phyloP scores from a whole-genome alignment of 2,113 vertebrate species.

The Sisor rabdophorus region DNA sequence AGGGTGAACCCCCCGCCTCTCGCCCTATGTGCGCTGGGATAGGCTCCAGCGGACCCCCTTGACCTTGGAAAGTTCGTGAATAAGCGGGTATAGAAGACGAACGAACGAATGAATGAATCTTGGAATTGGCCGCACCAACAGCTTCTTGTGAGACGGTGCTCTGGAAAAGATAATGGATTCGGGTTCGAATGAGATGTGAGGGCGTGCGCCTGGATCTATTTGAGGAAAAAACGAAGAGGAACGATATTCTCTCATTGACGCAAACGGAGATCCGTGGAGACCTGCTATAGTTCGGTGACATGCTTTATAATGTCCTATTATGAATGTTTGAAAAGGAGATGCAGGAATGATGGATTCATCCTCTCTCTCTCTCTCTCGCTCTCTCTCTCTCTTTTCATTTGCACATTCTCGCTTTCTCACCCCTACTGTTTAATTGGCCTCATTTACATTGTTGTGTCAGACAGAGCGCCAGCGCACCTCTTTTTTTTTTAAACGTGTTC shows the following conservation, averaged over 20 bases:
- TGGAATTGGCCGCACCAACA: slow-evolving; percentile 29
- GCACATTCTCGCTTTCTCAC: neutral
- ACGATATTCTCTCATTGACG: slow-evolving; percentile 44
- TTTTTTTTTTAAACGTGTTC: slow-evolving; percentile 29
- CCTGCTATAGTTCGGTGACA: slow-evolving; percentile 40
- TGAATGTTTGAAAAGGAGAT: slow-evolving; percentile 36
- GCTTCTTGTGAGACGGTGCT: slow-evolving; percentile 24
- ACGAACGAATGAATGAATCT: too few relatives aligned
- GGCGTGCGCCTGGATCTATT: slow-evolving; percentile 43
- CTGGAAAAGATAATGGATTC: slow-evolving; percentile 31
- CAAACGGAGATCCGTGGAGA: slow-evolving; percentile 46
- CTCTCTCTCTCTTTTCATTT: neutral
- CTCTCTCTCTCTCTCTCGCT: slow-evolving; percentile 32
- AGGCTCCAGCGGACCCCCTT: too few relatives aligned
- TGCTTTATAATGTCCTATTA: slow-evolving; percentile 39
- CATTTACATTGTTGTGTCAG: slow-evolving; percentile 37
- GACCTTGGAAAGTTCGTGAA: too few relatives aligned
- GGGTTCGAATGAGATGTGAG: slow-evolving; percentile 27
- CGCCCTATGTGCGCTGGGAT: too few relatives aligned
- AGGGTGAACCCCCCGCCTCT: too few relatives aligned
- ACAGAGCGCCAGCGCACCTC: slow-evolving; percentile 25
- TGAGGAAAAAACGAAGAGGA: slow-evolving; percentile 39
- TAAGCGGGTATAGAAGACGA: too few relatives aligned
- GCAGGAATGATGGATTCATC: neutral
- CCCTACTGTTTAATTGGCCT: slow-evolving; percentile 38